Conservation (phyloP, 2,888 invertebrate species). For the Gymnoscelis rufifasciata region DNA sequence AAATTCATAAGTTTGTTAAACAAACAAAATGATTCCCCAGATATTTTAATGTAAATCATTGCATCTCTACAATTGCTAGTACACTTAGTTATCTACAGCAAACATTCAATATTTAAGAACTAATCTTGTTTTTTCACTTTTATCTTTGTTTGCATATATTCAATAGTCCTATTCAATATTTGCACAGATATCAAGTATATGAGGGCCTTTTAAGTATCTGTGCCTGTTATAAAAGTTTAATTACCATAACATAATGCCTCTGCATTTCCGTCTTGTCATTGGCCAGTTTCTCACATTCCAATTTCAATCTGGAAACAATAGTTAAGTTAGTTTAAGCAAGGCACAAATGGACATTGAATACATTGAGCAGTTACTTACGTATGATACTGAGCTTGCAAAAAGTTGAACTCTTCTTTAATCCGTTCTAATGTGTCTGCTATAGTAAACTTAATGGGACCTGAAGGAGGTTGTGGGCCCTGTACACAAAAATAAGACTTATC, state of each 20-base stretch:
- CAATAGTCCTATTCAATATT: constrained; percentile 32
- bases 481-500: neutral
- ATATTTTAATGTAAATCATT: constrained; percentile 20
- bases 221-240: constrained; percentile 30
- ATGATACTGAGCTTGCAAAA: constrained; percentile 96
- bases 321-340: constrained; percentile 13
- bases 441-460: constrained; percentile 95
- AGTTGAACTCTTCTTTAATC: constrained; percentile 97
- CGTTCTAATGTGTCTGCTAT: constrained; percentile 95
- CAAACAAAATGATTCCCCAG: constrained; percentile 9
- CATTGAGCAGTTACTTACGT: constrained; percentile 82
- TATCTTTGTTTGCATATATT: constrained; percentile 33
- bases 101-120: constrained; percentile 36
- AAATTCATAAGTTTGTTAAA: constrained; percentile 32
- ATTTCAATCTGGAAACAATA: constrained; percentile 87
- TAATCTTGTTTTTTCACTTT: constrained; percentile 33
- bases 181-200: constrained; percentile 36
- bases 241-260: constrained; percentile 99
- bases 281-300: constrained; percentile 98
- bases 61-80: too few species aligned
- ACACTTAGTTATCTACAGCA: constrained; percentile 29
- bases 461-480: constrained; percentile 90
- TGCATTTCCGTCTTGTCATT: constrained; percentile 99
- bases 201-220: constrained; percentile 30
- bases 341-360: neutral